A percentile compares a stretch with the other conserved stretches of the same genome.
Evolutionary conservation across 92 coral and sea anemone genomes (phyloP).

Genomic region (Phenganax stokvisi): DNA sequence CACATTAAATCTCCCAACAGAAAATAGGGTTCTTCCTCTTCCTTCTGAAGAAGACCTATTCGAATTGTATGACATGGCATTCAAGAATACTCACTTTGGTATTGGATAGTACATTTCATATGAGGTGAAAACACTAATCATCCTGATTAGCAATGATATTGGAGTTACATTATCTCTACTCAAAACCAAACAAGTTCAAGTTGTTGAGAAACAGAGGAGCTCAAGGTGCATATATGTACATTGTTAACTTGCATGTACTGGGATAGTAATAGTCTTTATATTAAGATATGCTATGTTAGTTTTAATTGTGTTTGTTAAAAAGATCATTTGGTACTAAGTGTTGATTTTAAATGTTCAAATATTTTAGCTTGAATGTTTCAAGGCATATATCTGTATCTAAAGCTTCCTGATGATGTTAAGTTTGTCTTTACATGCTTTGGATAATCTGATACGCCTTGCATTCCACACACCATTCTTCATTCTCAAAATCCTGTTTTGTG

Average conservation of each 20-base stretch:
- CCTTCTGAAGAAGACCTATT: slow-evolving; percentile 13
- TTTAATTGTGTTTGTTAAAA: slow-evolving; percentile 4
- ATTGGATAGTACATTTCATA: not conserved
- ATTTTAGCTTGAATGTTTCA: not conserved
- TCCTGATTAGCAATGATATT: not conserved
- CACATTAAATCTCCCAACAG: slow-evolving; percentile 28
- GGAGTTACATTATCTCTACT: not conserved
- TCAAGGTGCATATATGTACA: no score
- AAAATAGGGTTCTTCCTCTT: not conserved
- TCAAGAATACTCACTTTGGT: slow-evolving; percentile 11
- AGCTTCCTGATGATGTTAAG: not conserved
- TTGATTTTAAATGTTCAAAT: slow-evolving; percentile 1
- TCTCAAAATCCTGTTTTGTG: no score
- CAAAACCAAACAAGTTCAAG: not conserved
- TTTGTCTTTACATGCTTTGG: not conserved
- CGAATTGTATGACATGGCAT: slow-evolving; percentile 20
- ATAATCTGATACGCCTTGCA: not conserved
- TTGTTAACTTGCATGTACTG: no score
- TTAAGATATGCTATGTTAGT: not conserved
- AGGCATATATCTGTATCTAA: not conserved
- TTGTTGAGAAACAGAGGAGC: not conserved
- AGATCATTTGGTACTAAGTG: slow-evolving; percentile 4
- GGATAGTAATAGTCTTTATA: no score
- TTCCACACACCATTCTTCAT: not conserved
- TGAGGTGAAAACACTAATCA: not conserved